Percentiles rank a stretch among this genome's conserved stretches.
Conservation (phyloP, 2,797 vertebrate genomes). For the Phyllotis vaccarum region DNA sequence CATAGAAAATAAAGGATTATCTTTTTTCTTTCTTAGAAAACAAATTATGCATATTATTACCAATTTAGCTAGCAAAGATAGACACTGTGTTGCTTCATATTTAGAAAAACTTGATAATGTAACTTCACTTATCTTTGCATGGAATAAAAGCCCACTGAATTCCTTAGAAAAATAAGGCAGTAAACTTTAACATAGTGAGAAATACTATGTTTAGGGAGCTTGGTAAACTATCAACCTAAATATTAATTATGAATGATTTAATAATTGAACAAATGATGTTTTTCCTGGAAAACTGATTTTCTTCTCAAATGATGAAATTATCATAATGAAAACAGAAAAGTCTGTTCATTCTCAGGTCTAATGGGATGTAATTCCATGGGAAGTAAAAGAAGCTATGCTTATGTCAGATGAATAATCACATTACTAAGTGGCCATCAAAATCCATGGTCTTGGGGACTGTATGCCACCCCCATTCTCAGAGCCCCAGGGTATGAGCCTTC, state of each 20-base stretch:
- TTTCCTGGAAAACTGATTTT: slow-evolving; percentile 50
- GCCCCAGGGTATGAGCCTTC: fast-evolving
- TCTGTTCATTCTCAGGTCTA: slow-evolving; percentile 5
- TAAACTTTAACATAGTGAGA: not conserved
- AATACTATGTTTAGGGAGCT: not conserved
- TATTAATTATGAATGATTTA: slow-evolving; percentile 23
- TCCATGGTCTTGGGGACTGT: not conserved
- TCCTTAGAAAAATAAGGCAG: not conserved
- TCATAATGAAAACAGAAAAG: slow-evolving; percentile 45
- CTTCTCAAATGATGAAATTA: slow-evolving; percentile 28
- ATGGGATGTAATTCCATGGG: not conserved
- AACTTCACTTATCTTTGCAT: not conserved
- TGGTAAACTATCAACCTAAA: not conserved
- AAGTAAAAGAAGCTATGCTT: not conserved
- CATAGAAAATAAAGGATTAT: slow-evolving; percentile 12
- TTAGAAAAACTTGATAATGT: not conserved
- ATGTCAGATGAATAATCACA: not conserved
- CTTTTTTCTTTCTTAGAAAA: slow-evolving; percentile 23
- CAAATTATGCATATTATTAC: slow-evolving; percentile 39
- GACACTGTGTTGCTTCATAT: not conserved
- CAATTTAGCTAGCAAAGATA: not conserved
- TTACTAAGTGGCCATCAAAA: not conserved
- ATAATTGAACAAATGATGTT: not conserved
- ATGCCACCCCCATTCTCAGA: not conserved
- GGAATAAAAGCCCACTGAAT: not conserved